Conservation (phyloP, 1,140 invertebrate species). For the Drosophila persimilis region DNA sequence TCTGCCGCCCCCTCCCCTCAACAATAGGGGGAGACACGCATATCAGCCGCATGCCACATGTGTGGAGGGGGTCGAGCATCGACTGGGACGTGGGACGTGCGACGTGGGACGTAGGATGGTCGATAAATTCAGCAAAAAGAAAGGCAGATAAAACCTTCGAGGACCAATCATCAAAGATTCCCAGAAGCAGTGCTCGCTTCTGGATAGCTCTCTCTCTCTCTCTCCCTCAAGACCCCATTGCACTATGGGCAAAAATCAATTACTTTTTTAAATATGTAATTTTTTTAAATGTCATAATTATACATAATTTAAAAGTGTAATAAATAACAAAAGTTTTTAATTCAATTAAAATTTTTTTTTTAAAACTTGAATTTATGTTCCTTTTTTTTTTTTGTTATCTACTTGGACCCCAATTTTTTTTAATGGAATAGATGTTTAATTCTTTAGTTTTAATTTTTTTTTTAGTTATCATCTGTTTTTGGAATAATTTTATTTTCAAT, state of each 20-base stretch:
- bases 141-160: slow-evolving; percentile 8
- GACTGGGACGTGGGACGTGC: neutral
- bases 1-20: neutral
- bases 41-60: slow-evolving; percentile 38
- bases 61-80: neutral
- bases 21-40: slow-evolving; percentile 61
- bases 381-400: too few species aligned
- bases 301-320: neutral
- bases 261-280: neutral
- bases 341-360: too few species aligned
- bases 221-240: too few species aligned
- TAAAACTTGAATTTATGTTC: too few species aligned
- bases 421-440: too few species aligned
- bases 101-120: slow-evolving; percentile 19
- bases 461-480: too few species aligned
- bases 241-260: neutral
- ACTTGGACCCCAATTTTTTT: too few species aligned
- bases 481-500: too few species aligned
- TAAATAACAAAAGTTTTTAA: too few species aligned
- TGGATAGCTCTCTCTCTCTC: slow-evolving; percentile 10
- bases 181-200: neutral
- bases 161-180: neutral
- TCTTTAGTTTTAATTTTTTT: too few species aligned
- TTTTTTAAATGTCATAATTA: neutral
- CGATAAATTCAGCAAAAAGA: slow-evolving; percentile 59